These are phyloP conservation scores for Cydia pomonella DNA, from an alignment of 1,140 invertebrate genomes.

Conservation along the genomic window DNA sequence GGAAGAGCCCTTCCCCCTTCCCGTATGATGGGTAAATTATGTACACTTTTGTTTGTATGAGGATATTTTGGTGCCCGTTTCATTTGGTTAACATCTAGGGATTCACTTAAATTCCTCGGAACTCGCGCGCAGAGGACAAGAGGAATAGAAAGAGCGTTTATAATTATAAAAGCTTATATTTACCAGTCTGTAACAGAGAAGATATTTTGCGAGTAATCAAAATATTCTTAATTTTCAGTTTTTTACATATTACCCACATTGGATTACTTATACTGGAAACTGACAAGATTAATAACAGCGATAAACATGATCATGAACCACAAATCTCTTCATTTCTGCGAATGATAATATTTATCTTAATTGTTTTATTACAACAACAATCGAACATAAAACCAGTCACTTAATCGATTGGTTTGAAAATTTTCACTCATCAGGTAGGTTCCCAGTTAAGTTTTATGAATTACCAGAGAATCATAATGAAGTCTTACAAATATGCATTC, in stretches of 20 bases:
- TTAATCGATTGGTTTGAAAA: neutral
- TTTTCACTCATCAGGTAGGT: neutral
- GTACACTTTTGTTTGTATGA: too few species aligned
- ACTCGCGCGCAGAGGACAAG: too few species aligned
- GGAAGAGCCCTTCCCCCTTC: too few species aligned
- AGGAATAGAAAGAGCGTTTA: neutral
- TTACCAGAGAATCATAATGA: neutral
- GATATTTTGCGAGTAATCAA: constrained; percentile 23
- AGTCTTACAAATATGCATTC: neutral
- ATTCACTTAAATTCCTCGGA: too few species aligned
- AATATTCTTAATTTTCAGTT: constrained; percentile 23
- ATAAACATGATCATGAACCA: neutral
- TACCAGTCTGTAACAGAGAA: constrained; percentile 19
- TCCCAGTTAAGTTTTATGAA: neutral
- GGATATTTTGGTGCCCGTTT: too few species aligned
- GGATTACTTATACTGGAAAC: neutral
- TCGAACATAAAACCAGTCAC: too few species aligned
- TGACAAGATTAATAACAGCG: neutral
- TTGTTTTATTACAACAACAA: neutral
- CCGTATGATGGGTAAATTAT: too few species aligned
- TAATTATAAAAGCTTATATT: constrained; percentile 22
- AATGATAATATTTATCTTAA: neutral
- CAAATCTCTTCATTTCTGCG: neutral
- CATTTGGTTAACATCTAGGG: too few species aligned
- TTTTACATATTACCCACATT: neutral